Conservation (phyloP, 2,113 vertebrate species). For the Hiodon tergisus region DNA sequence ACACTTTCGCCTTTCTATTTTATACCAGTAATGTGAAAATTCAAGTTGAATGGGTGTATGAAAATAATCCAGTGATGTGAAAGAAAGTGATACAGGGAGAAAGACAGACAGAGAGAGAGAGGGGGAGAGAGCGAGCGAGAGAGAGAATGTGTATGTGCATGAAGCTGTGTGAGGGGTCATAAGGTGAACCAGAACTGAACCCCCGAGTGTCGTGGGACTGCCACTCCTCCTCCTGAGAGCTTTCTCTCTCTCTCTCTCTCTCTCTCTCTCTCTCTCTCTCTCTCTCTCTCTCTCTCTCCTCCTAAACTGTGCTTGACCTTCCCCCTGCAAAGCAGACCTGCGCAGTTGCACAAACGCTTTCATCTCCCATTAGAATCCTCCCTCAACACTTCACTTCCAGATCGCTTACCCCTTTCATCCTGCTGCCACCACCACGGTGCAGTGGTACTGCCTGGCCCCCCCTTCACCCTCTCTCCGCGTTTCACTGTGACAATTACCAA, state of each 20-base stretch:
- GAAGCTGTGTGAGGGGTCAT: background rate
- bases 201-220: constrained; percentile 7
- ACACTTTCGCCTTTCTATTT: no score
- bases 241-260: background rate
- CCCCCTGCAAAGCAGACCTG: constrained; percentile 4
- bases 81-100: background rate
- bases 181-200: constrained; percentile 25
- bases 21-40: no score
- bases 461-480: background rate
- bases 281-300: background rate
- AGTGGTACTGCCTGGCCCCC: background rate
- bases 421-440: background rate
- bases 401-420: constrained; percentile 30
- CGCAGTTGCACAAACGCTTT: constrained; percentile 13
- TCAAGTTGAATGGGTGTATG: no score
- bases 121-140: background rate
- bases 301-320: constrained; percentile 38
- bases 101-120: background rate
- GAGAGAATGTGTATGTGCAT: background rate
- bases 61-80: no score
- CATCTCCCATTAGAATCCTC: constrained; percentile 34
- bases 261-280: background rate
- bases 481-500: background rate
- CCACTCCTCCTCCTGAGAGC: constrained; percentile 12
- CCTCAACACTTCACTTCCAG: constrained; percentile 26